Base-by-base conservation (phyloP, 2,797 vertebrate species). In the Caiman crocodilus region DNA sequence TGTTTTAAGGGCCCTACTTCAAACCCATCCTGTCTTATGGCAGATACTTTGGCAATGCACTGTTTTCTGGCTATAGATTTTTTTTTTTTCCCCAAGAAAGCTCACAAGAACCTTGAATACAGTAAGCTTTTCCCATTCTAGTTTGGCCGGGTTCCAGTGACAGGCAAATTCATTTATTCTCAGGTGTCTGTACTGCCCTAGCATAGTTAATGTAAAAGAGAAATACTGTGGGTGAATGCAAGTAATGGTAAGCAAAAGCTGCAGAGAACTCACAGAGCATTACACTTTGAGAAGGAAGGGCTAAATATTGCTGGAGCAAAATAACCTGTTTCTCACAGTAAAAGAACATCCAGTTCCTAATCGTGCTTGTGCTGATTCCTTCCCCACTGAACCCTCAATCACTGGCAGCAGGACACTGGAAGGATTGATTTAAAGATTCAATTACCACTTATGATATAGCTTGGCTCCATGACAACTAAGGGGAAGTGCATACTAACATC, bases 401-500 rank as follows among this genome's bases (percentile, higher is more conserved):
- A 14, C 67, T 42, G 67, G 67, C 32, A 71, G 67, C 69, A 73
- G 21, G 69, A 23, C n/a, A 21, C 69, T 25, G 21, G 4, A 14
- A 21, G 69, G 59, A 61, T 6, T 57, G 67, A 85, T 89, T 67
- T 84, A 84, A 91, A 89, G 58, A 92, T 76, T 30, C 87, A 90
- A 87, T 86, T 17, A 87, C 32, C 60, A 25, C 0, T 0, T 84
- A 89, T 13, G 14, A 14, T 71, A 71, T 42, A 25, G 21, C 35
- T 42, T 4, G 9, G 64, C 56, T 75, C 17, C 7, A 2, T 78
- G 76, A 58, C 90, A 90, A 14, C 32, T 88, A 50, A 67, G 82
- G 79, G 25, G 73, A 4, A 78, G 13, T 35, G 21, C 4, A 17
- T 65, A 42, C 4, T 60, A 25, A 30, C 42, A 13, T 78, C 88